Evolutionary conservation across 2,113 vertebrate species (phyloP), one percentile per base, ranked within the genome.

Genomic region (Oplegnathus fasciatus): DNA sequence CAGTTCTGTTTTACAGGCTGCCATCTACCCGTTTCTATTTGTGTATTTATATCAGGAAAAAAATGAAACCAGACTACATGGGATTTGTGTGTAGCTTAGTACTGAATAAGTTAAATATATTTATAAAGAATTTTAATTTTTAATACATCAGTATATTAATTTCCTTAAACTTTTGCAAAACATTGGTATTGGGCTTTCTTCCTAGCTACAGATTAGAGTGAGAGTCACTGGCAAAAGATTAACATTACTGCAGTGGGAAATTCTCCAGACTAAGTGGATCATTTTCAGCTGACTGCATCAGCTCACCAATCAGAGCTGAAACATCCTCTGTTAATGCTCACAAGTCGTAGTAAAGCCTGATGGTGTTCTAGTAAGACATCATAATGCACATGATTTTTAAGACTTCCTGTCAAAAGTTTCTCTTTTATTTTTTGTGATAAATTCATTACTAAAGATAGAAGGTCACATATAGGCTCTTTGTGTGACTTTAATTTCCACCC

Each of bases 221-320:
- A 61, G 60, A 85, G 91, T 92, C 82, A 34, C 52, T 70, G 67
- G 84, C 69, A 67, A 88, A 90, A 90, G 92, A 91, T 93, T 93
- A 92, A 84, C 54, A 61, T 88, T 50, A 84, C 79, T 88, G 86
- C 55, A 50, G 67, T 78, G 82, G 86, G 85, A 88, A 88, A 82
- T 72, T 89, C 85, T 91, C 84, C 82, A 83, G 72, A 78, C 62
- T 82, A 87, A 90, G 28, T 93, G 85, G 89, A 93, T 94, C 77
- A 84, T 91, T 89, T 89, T 85, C 77, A 87, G 83, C 78, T 83
- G 86, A 86, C 88, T 83, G 85, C 70, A 78, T 82, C 70, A 78
- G 69, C 48, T 78, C 82, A 83, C 74, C 83, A 74, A 34, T 79
- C 84, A 60, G 42, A 67, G 58, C 75, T 87, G 69, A 86, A 85